These are phyloP conservation scores for Nasonia oneida DNA, from an alignment of 2,888 invertebrate genomes.

Conservation along the genomic window DNA sequence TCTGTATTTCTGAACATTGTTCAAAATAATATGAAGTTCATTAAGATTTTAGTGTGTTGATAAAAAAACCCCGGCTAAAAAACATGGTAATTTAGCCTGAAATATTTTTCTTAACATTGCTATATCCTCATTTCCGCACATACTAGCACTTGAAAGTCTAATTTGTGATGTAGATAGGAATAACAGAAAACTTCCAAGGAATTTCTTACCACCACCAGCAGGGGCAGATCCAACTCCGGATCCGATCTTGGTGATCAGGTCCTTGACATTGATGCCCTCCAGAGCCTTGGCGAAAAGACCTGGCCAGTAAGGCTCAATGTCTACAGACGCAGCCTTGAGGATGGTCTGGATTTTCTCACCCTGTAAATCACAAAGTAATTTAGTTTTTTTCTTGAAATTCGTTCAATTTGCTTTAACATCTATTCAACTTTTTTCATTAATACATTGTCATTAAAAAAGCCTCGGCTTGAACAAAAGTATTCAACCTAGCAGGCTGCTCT, in stretches of 20 bases:
- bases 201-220: slow-evolving; percentile 81
- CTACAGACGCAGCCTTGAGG: slow-evolving; percentile 97
- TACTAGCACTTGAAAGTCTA: slow-evolving; percentile 62
- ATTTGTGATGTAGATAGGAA: no score
- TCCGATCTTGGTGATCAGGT: slow-evolving; percentile 95
- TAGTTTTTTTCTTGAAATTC: background rate
- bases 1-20: background rate
- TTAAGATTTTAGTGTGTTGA: slow-evolving; percentile 3
- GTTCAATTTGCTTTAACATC: background rate
- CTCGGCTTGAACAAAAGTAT: slow-evolving; percentile 55
- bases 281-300: slow-evolving; percentile 98
- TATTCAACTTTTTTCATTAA: slow-evolving; percentile 31
- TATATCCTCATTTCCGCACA: slow-evolving; percentile 75
- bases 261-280: slow-evolving; percentile 95
- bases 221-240: slow-evolving; percentile 94
- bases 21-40: background rate
- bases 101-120: slow-evolving; percentile 68
- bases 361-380: slow-evolving; percentile 78
- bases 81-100: slow-evolving; percentile 61
- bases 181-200: no score
- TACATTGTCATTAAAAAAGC: slow-evolving; percentile 33
- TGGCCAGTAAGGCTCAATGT: slow-evolving; percentile 99
- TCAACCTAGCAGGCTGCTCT: slow-evolving; percentile 67
- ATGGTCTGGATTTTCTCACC: slow-evolving; percentile 98
- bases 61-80: slow-evolving; percentile 52